Evolutionary conservation across 2,888 invertebrate genomes (phyloP).

Genomic region (Timema podura): DNA sequence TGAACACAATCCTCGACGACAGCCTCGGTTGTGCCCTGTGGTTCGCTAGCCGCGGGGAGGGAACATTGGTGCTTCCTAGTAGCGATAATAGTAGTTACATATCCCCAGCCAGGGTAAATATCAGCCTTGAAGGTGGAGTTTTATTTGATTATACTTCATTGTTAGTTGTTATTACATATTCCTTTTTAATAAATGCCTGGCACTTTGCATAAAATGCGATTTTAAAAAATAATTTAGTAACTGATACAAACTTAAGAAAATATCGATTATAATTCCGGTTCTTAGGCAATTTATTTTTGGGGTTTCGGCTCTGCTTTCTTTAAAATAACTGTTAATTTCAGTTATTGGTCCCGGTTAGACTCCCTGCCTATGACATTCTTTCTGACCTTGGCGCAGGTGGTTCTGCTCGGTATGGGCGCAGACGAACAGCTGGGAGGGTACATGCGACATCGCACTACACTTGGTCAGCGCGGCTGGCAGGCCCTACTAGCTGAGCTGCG

Average conservation of each 20-base stretch:
- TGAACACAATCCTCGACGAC: slow-evolving; percentile 87
- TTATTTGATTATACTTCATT: too few species aligned
- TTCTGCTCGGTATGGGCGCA: slow-evolving; percentile 90
- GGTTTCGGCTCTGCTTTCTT: too few species aligned
- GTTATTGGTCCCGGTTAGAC: too few species aligned
- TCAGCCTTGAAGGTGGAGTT: not conserved
- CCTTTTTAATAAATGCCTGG: too few species aligned
- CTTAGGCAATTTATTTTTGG: too few species aligned
- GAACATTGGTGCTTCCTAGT: slow-evolving; percentile 38
- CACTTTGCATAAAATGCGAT: too few species aligned
- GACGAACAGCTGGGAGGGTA: slow-evolving; percentile 98
- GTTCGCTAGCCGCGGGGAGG: slow-evolving; percentile 84
- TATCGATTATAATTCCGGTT: too few species aligned
- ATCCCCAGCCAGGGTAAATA: slow-evolving; percentile 61
- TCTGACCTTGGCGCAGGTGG: slow-evolving; percentile 51
- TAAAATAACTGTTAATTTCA: too few species aligned
- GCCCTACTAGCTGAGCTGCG: slow-evolving; percentile 60
- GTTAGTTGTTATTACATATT: too few species aligned
- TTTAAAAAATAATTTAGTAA: too few species aligned
- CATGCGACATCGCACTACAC: slow-evolving; percentile 75
- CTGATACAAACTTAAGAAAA: too few species aligned
- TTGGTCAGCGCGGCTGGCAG: slow-evolving; percentile 53
- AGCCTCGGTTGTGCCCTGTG: slow-evolving; percentile 94
- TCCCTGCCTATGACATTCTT: too few species aligned
- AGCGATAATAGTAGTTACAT: slow-evolving; percentile 42